Base-by-base conservation (phyloP, 2,797 vertebrate species). In the Cossypha heuglini region DNA sequence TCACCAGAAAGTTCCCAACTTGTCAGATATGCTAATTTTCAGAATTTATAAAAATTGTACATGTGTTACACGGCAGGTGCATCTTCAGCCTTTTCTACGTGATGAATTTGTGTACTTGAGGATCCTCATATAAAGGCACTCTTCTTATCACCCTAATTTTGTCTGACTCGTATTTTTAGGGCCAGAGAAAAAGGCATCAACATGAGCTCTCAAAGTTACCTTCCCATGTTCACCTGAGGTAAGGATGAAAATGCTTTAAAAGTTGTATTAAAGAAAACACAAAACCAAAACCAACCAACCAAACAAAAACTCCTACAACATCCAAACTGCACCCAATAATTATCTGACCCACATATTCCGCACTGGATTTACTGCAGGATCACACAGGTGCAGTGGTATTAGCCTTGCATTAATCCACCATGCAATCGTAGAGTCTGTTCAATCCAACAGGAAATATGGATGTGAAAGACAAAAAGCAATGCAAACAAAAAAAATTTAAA, bases 51-150 rank as follows among this genome's bases (percentile, higher is more conserved):
- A 46, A 45, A 66, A n/a, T 16, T 66, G 28, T 10, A 31, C 17
- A 20, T 2, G 1, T 0, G 0, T 78, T 54, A 45, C 8, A 10
- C 1, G 5, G 21, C 0, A 0, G 5, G n/a, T 1, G 1, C 13
- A 37, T 38, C 51, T n/a, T 55, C 1, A 0, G 28, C 17, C 13
- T 55, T n/a, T 46, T 55, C 28, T n/a, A 37, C 33, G 7, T 38
- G 14, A 38, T 13, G 14, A 13, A 17, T 46, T 38, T 38, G 33
- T 26, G 22, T 4, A 46, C 28, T 25, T 38, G 28, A 38, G 22
- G 13, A 45, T 31, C 10, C 29, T 57, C 51, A 48, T 28, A n/a
- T 3, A n/a, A 79, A 46, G 15, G 18, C 7, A n/a, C 7, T 16
- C 7, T 26, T 66, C 46, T 38, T 3, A n/a, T 57, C 33, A 66